These are phyloP conservation scores for Solenopsis invicta DNA, from an alignment of 1,140 invertebrate species.

Conservation along the genomic window DNA sequence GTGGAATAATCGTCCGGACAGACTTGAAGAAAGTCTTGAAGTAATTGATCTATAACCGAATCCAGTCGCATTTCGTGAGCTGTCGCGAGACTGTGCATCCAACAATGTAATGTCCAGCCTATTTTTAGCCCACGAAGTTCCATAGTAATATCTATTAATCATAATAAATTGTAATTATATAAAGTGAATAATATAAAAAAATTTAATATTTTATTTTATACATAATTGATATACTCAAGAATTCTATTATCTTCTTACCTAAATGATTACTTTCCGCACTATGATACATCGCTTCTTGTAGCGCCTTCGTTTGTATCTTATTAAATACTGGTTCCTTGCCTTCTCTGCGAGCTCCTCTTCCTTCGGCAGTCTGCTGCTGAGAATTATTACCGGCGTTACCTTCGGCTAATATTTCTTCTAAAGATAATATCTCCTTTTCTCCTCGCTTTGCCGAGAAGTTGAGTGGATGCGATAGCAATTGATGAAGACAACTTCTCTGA, in stretches of 20 bases:
- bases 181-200: slow-evolving; percentile 8
- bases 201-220: background rate
- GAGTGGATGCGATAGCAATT: slow-evolving; percentile 92
- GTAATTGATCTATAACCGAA: slow-evolving; percentile 94
- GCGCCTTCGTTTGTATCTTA: slow-evolving; percentile 93
- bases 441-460: slow-evolving; percentile 88
- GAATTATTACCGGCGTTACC: slow-evolving; percentile 87
- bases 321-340: slow-evolving; percentile 89
- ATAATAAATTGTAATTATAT: slow-evolving; percentile 5
- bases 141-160: slow-evolving; percentile 92
- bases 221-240: slow-evolving; percentile 1
- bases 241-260: slow-evolving; percentile 86
- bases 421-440: slow-evolving; percentile 92
- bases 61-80: slow-evolving; percentile 94
- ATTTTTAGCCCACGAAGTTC: slow-evolving; percentile 94
- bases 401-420: slow-evolving; percentile 96
- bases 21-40: slow-evolving; percentile 96
- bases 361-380: slow-evolving; percentile 80
- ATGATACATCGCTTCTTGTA: slow-evolving; percentile 97
- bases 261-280: slow-evolving; percentile 96
- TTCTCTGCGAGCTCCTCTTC: slow-evolving; percentile 84
- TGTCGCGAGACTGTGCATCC: slow-evolving; percentile 95
- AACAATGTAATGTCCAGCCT: slow-evolving; percentile 96
- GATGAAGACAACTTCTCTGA: slow-evolving; percentile 92
- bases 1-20: slow-evolving; percentile 94